These are phyloP conservation scores for Enteromius unitaeniatus DNA, from an alignment of 2,797 vertebrate genomes.

Conservation along the genomic window DNA sequence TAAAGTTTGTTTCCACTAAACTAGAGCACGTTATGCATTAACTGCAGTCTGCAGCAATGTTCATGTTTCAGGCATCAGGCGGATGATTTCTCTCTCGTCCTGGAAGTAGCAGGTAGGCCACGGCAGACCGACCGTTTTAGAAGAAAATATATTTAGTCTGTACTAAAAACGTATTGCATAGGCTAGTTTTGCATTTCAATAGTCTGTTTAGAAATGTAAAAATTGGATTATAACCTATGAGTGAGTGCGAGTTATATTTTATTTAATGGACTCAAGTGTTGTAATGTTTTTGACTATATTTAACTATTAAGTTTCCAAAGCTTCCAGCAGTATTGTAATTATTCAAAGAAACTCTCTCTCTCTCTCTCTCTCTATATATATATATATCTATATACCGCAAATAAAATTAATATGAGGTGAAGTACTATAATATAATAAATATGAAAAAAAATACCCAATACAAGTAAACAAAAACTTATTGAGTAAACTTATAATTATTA, in stretches of 20 bases:
- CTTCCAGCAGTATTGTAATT: neutral
- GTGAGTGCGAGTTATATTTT: neutral
- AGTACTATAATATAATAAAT: no score
- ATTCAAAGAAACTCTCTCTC: neutral
- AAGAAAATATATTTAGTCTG: neutral
- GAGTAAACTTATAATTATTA: no score
- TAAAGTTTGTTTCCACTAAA: neutral
- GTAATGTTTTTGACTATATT: neutral
- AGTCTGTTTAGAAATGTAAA: neutral
- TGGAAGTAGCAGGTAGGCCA: constrained; percentile 2
- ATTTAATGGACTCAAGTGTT: neutral
- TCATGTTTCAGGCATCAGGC: neutral
- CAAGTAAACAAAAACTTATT: no score
- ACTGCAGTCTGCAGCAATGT: neutral
- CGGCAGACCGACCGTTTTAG: neutral
- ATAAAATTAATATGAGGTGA: no score
- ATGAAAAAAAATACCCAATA: no score
- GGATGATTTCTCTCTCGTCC: neutral
- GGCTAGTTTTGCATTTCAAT: neutral
- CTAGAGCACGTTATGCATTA: neutral
- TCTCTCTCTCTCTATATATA: no score
- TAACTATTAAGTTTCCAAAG: neutral
- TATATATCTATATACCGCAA: no score
- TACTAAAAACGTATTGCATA: neutral
- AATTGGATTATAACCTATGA: neutral